phyloP scores from a whole-genome alignment of 2,113 vertebrate genomes.

The Pangasianodon hypophthalmus region DNA sequence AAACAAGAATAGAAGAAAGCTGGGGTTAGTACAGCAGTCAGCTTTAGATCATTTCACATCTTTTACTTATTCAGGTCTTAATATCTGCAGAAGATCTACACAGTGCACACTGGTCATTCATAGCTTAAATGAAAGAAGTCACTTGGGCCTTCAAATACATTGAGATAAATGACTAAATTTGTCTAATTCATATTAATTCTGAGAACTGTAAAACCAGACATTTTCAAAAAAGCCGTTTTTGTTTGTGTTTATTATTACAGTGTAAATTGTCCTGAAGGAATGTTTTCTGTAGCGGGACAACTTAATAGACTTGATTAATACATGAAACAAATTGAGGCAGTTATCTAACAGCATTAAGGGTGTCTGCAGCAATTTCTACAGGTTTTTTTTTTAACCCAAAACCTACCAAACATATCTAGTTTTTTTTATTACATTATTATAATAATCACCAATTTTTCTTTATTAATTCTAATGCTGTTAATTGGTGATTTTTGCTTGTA shows the following conservation, averaged over 20 bases:
- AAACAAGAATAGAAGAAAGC: neutral
- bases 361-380: neutral
- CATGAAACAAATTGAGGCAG: neutral
- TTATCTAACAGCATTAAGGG: neutral
- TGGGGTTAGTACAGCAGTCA: neutral
- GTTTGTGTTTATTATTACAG: neutral
- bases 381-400: neutral
- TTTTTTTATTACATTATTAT: neutral
- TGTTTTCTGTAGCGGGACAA: neutral
- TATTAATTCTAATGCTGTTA: neutral
- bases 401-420: neutral
- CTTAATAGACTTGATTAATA: neutral
- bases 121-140: neutral
- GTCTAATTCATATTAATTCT: neutral
- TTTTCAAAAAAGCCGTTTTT: neutral
- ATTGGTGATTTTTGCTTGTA: neutral
- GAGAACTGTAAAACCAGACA: neutral
- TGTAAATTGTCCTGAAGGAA: neutral
- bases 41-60: neutral
- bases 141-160: neutral
- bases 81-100: neutral
- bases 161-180: neutral
- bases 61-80: neutral
- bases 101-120: neutral
- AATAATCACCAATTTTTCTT: neutral